Evolutionary conservation across 2,888 invertebrate genomes (phyloP).

Genomic region (Theretra japonica): DNA sequence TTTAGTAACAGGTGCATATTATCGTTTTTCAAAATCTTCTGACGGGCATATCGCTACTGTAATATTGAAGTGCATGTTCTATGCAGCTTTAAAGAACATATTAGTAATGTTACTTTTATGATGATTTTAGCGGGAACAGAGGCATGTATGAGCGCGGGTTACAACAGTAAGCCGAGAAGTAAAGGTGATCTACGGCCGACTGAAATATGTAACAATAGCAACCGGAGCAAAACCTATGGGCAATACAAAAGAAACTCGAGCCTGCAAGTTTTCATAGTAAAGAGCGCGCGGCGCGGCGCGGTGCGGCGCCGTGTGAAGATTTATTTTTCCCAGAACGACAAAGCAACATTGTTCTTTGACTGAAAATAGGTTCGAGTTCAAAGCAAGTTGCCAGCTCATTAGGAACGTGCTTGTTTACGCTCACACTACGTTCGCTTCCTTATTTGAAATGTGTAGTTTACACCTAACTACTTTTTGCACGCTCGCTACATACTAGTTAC

Average conservation of each 20-base stretch:
- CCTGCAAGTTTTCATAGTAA: constrained; percentile 69
- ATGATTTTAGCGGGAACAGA: not conserved
- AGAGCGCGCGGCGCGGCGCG: constrained; percentile 46
- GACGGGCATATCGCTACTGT: not conserved
- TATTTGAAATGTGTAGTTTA: constrained; percentile 33
- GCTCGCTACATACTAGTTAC: not conserved
- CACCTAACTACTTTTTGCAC: constrained; percentile 27
- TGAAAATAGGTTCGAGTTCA: constrained; percentile 73
- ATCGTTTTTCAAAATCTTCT: not conserved
- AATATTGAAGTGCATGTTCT: no score
- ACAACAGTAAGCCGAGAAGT: constrained; percentile 47
- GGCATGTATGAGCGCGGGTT: not conserved
- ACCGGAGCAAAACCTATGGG: constrained; percentile 51
- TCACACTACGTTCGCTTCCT: constrained; percentile 54
- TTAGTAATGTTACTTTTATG: not conserved
- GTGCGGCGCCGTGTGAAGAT: constrained; percentile 64
- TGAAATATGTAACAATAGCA: constrained; percentile 47
- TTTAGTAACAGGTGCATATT: constrained; percentile 15
- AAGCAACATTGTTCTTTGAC: constrained; percentile 72
- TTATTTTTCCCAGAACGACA: constrained; percentile 74
- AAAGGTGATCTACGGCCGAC: constrained; percentile 28
- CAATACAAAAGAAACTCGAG: constrained; percentile 59
- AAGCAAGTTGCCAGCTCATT: constrained; percentile 70
- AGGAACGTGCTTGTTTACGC: constrained; percentile 58
- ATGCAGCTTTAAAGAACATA: not conserved